Evolutionary conservation across 2,113 vertebrate species (phyloP).

Genomic region (Labeo catla): DNA sequence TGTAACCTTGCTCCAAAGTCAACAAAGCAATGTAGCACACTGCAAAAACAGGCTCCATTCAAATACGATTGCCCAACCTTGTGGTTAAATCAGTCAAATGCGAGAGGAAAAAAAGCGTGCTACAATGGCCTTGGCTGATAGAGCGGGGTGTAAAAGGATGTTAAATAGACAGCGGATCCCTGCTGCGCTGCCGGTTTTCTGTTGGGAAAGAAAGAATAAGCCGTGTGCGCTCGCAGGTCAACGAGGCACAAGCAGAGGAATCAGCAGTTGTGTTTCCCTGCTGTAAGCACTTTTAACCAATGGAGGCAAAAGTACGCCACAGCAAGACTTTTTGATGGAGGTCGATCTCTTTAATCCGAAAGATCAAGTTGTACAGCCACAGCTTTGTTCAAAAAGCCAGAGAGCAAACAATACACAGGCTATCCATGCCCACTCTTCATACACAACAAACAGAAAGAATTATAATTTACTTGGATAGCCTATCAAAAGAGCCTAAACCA

Average conservation of each 20-base stretch:
- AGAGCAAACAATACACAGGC: slow-evolving; percentile 5
- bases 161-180: slow-evolving; percentile 72
- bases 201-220: slow-evolving; percentile 74
- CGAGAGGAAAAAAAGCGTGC: slow-evolving; percentile 51
- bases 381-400: slow-evolving; percentile 47
- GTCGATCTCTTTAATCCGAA: slow-evolving; percentile 68
- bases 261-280: slow-evolving; percentile 76
- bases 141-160: slow-evolving; percentile 63
- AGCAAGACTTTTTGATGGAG: slow-evolving; percentile 62
- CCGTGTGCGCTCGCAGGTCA: slow-evolving; percentile 76
- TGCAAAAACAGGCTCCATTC: slow-evolving; percentile 43
- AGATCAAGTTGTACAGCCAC: slow-evolving; percentile 69
- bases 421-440: slow-evolving; percentile 32
- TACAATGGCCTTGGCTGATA: slow-evolving; percentile 64
- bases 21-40: slow-evolving; percentile 31
- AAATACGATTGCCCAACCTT: slow-evolving; percentile 55
- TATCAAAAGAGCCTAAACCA: not conserved
- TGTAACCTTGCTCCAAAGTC: slow-evolving; percentile 49
- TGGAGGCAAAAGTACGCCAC: slow-evolving; percentile 74
- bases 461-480: not conserved
- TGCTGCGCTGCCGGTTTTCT: slow-evolving; percentile 69
- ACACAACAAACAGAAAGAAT: slow-evolving; percentile 10
- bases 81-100: slow-evolving; percentile 52
- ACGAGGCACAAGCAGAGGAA: slow-evolving; percentile 75
- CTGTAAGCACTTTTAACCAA: slow-evolving; percentile 77